Percentiles rank a stretch among this genome's conserved stretches.
phyloP scores from a whole-genome alignment of 2,113 vertebrate species.

The Ciconia stormi region DNA sequence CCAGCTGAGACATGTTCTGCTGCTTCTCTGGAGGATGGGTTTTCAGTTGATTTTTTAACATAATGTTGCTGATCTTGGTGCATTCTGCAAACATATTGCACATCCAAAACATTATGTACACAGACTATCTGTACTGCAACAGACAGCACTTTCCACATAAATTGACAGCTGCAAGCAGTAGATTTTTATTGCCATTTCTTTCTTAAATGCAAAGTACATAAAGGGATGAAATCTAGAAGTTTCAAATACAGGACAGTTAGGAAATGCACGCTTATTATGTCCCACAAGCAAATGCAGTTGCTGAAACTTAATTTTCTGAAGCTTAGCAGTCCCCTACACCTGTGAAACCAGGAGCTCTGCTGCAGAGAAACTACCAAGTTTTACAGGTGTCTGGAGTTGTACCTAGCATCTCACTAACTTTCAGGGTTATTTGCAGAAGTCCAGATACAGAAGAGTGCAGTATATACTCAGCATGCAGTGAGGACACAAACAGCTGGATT shows the following conservation, averaged over 20 bases:
- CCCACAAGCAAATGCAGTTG: background rate
- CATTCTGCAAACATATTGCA: background rate
- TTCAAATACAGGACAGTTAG: background rate
- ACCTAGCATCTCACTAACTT: background rate
- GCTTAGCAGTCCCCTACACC: background rate
- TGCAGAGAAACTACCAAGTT: background rate
- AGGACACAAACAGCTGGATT: background rate
- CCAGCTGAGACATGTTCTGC: background rate
- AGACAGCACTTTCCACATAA: background rate
- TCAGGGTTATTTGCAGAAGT: background rate
- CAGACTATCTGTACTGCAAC: background rate
- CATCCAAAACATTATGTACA: background rate
- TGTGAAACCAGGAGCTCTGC: background rate
- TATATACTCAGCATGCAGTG: background rate
- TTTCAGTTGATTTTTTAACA: background rate
- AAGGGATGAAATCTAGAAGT: background rate
- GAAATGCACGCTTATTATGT: background rate
- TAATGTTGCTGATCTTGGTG: background rate
- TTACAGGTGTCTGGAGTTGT: background rate
- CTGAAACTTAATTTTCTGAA: background rate
- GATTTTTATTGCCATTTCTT: background rate
- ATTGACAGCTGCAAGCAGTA: background rate
- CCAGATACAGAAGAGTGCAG: background rate
- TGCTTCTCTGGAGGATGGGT: background rate
- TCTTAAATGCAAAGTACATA: background rate